These are phyloP conservation scores for Gila robusta DNA, from an alignment of 2,797 vertebrate species.

Conservation along the genomic window DNA sequence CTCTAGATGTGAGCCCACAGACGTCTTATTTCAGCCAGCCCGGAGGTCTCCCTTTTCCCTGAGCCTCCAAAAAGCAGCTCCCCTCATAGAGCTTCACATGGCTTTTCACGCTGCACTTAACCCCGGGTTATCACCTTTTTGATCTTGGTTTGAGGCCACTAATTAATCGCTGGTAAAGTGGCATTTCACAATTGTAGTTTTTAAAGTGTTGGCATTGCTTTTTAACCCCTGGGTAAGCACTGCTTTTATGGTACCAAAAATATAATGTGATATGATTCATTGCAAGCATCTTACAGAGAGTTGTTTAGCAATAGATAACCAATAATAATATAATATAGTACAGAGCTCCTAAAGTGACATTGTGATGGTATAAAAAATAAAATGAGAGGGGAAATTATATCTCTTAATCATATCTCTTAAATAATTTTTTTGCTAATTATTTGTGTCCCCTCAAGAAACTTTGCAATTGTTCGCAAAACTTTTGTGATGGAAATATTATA, in stretches of 20 bases:
- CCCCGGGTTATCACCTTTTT: constrained; percentile 5
- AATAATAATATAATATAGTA: neutral
- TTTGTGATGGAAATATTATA: neutral
- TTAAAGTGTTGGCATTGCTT: neutral
- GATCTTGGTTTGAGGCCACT: neutral
- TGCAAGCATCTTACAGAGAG: neutral
- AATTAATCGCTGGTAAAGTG: neutral
- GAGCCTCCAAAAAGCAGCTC: constrained; percentile 1
- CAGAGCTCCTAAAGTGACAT: neutral
- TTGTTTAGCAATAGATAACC: neutral
- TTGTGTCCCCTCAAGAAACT: neutral
- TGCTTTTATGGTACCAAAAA: neutral
- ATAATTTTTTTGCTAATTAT: neutral
- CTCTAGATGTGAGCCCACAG: constrained; percentile 32
- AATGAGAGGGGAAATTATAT: neutral
- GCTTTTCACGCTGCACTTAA: neutral
- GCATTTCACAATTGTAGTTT: neutral
- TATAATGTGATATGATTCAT: neutral
- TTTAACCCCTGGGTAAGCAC: neutral
- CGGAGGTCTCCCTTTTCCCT: constrained; percentile 22
- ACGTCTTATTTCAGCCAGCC: constrained; percentile 23
- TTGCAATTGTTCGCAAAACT: neutral
- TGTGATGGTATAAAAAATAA: neutral
- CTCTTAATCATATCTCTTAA: neutral
- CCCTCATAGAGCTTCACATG: neutral